Base-by-base conservation (phyloP, 1,140 invertebrate genomes). In the Anthonomus grandis region DNA sequence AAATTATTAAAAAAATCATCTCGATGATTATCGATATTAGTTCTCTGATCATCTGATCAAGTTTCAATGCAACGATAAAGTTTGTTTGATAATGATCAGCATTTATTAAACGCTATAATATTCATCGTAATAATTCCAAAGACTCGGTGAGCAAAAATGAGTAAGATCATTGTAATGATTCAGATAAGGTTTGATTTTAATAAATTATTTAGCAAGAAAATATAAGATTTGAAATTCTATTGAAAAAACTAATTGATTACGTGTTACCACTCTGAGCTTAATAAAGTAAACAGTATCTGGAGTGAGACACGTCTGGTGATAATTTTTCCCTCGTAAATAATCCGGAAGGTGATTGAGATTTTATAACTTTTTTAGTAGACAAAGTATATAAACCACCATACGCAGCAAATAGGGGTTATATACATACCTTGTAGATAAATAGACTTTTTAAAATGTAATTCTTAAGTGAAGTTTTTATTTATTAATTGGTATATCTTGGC, bases 281-380 rank as follows among this genome's bases (percentile, higher is more conserved):
- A 47, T 47, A 47, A 47, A 47, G 18, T 31, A 47, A 47, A 45
- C 22, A 47, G 45, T 27, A 47, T 31, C 45, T 15, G 19, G 25
- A 47, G 24, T 8, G 45, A 4, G 45, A 47, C 45, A 47, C 45
- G 45, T 47, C 23, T 2, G 10, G 10, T 5, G 17, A 31, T 47
- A 27, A 47, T 47, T 47, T 47, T 47, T 38, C 23, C 15, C 5
- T 8, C 12, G 45, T 47, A 47, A 25, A 47, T 47, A 47, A n/a
- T n/a, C 13, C 17, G 13, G 1, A 25, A 18, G 25, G 25, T 31
- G 12, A 47, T 47, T 31, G 45, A 17, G 45, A 47, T 47, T 47
- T 47, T 47, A 47, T 17, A 31, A 31, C 45, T 31, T 47, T 47
- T 47, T 23, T 21, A 2, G 18, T 6, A 2, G 41, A 1, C 18